These are phyloP conservation scores for Columba livia DNA, from an alignment of 2,113 vertebrate species.

Conservation along the genomic window DNA sequence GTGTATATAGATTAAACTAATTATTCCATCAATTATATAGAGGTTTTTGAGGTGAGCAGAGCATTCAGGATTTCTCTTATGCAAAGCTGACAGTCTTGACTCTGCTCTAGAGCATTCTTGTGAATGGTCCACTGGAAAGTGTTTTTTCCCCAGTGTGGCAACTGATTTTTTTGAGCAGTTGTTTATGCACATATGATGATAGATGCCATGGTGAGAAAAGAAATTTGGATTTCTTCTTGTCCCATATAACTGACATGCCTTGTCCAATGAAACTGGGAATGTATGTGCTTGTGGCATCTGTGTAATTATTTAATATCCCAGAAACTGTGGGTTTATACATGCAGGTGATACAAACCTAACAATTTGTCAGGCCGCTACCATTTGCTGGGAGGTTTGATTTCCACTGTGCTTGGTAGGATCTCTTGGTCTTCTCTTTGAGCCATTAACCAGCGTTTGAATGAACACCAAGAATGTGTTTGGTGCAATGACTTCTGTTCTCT, in stretches of 20 bases:
- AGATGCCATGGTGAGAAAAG: not conserved
- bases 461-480: not conserved
- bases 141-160: not conserved
- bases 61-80: not conserved
- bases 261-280: not conserved
- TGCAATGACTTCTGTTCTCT: not conserved
- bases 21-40: not conserved
- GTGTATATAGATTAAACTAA: not conserved
- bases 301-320: not conserved
- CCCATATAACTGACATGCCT: not conserved
- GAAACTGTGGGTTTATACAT: not conserved
- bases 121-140: not conserved
- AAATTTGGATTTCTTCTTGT: slow-evolving; percentile 10
- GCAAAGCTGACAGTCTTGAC: not conserved
- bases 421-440: not conserved
- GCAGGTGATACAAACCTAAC: not conserved
- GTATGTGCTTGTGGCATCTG: not conserved
- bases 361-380: not conserved
- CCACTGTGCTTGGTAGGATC: not conserved
- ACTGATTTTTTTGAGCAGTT: not conserved
- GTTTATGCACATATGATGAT: not conserved
- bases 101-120: not conserved
- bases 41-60: not conserved
- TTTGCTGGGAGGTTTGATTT: not conserved
- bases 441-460: not conserved